A percentile compares a stretch with the other conserved stretches of the same genome.
These are phyloP conservation scores for Plusia festucae DNA, from an alignment of 2,888 invertebrate species.

Conservation along the genomic window DNA sequence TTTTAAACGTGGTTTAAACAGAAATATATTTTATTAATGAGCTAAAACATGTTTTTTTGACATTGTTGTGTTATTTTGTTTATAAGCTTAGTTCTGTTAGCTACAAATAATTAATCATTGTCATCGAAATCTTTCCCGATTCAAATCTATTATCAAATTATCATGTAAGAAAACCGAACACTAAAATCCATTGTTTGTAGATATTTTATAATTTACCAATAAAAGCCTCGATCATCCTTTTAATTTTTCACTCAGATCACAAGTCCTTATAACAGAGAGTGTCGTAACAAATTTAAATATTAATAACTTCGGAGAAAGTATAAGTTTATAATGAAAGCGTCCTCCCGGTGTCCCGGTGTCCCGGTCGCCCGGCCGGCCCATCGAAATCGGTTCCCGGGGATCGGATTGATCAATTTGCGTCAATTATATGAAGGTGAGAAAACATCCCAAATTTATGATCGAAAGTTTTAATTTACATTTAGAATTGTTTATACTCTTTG, in stretches of 20 bases:
- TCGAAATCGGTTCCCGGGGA: conserved; percentile 13
- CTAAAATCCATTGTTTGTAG: too few relatives aligned
- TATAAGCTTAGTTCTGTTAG: too few relatives aligned
- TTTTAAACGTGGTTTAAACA: too few relatives aligned
- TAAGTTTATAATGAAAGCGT: conserved; percentile 28
- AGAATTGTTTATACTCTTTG: background rate
- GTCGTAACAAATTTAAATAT: conserved; percentile 27
- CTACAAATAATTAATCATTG: too few relatives aligned
- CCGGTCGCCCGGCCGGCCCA: too few relatives aligned
- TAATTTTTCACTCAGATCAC: conserved; percentile 17
- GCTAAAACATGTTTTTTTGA: too few relatives aligned
- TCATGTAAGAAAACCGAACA: too few relatives aligned
- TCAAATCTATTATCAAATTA: too few relatives aligned
- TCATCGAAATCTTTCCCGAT: too few relatives aligned
- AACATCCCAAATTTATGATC: conserved; percentile 6
- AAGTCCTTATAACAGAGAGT: conserved; percentile 8
- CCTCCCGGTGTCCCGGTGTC: too few relatives aligned
- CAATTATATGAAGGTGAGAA: conserved; percentile 26
- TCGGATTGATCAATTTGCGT: conserved; percentile 41
- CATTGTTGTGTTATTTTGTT: too few relatives aligned
- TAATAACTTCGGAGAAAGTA: conserved; percentile 35
- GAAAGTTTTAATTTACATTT: background rate
- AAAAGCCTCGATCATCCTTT: conserved; percentile 18
- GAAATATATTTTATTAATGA: too few relatives aligned
- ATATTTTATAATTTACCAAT: background rate